Conservation (phyloP, 2,113 vertebrate genomes). For the Nesospiza acunhae region DNA sequence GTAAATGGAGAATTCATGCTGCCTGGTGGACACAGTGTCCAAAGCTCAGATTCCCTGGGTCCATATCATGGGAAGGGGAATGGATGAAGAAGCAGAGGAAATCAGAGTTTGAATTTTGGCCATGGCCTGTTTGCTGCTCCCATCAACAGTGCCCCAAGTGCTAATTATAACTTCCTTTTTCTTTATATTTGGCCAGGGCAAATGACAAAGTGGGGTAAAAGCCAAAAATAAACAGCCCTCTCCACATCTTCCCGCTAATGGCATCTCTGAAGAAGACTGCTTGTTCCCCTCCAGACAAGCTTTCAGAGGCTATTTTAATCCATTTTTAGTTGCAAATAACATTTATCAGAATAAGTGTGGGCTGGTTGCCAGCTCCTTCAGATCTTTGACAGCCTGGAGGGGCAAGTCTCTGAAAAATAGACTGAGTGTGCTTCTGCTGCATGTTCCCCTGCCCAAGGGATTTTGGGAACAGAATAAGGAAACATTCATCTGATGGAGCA, state of each 20-base stretch:
- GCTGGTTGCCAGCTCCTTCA: conserved; percentile 33
- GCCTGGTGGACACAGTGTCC: neutral
- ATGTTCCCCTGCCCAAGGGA: neutral
- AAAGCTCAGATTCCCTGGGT: neutral
- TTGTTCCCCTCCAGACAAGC: conserved; percentile 34
- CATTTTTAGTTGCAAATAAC: conserved; percentile 34
- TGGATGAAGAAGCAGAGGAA: neutral
- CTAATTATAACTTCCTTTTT: neutral
- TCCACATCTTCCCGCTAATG: conserved; percentile 13
- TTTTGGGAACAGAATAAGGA: neutral
- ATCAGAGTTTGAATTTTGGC: neutral
- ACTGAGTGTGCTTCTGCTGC: neutral
- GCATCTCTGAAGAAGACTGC: conserved; percentile 15
- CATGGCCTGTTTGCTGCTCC: neutral
- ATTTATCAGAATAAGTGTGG: conserved; percentile 43
- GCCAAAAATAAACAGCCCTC: conserved; percentile 9
- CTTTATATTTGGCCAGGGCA: neutral
- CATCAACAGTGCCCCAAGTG: neutral
- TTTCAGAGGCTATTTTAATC: conserved; percentile 56
- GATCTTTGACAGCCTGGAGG: conserved; percentile 22
- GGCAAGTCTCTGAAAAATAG: conserved; percentile 20
- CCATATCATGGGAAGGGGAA: neutral
- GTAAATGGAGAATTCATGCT: neutral
- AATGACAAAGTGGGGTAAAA: conserved; percentile 26
- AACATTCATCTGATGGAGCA: neutral